Evolutionary conservation across 2,797 vertebrate genomes (phyloP), one percentile per base, ranked within the genome.

Genomic region (Sebastes hopkinsi): DNA sequence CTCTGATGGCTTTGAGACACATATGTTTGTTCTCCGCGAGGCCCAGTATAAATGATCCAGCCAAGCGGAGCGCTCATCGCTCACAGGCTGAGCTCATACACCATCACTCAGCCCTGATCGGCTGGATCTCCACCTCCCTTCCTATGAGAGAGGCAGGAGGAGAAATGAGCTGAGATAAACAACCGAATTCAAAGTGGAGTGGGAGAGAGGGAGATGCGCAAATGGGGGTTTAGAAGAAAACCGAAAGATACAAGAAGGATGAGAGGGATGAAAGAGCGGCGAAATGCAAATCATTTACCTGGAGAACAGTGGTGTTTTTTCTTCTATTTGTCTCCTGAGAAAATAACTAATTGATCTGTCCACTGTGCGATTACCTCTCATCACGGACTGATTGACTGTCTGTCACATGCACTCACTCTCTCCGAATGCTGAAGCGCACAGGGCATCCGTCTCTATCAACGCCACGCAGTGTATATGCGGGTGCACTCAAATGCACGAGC

Each of bases 311-410:
- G 3, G 54, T 84, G 77, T 90, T 23, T 92, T 92, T 79, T 85
- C 79, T 79, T 85, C 83, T 75, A 56, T 88, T 90, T 81, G 81
- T 87, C 90, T 89, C 77, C 64, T 46, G 77, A 87, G 86, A 91
- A 91, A 90, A 92, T 92, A 93, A 94, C 86, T 93, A 94, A 96
- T 95, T 95, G 92, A 95, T 93, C 87, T 92, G 93, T 93, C 93
- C 77, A 80, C 72, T 66, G 82, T 92, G 92, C 82, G 92, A 93
- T 95, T 94, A 92, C 92, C 91, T 94, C 92, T 92, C 92, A 94
- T 95, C 93, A 87, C 71, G 4, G 30, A 62, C 86, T 95, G 95
- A 96, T 93, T 95, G 94, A 95, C 93, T 92, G 92, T 79, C 94
- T 95, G 94, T 94, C 93, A 87, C 75, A 88, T 50, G 42, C 78